Percentiles rank a stretch among this genome's conserved stretches.
phyloP scores from a whole-genome alignment of 2,113 vertebrate species.

The Perca schrenkii region DNA sequence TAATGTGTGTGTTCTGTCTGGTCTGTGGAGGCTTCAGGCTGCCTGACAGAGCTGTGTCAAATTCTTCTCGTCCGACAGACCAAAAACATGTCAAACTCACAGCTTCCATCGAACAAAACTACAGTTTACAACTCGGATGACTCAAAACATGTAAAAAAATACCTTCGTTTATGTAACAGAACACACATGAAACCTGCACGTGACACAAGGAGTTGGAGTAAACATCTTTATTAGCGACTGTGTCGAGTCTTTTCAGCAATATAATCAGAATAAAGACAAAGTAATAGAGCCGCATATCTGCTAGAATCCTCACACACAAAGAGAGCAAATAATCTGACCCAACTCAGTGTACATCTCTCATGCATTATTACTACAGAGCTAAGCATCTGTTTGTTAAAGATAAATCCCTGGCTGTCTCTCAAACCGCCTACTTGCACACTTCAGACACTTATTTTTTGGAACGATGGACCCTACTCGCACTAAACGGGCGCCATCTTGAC shows the following conservation, averaged over 20 bases:
- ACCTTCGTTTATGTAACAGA: background rate
- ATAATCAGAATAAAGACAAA: background rate
- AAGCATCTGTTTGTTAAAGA: background rate
- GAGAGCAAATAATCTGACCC: background rate
- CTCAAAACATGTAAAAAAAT: slow-evolving; percentile 18
- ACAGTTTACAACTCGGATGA: background rate
- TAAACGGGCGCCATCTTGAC: no score
- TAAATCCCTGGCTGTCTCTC: background rate
- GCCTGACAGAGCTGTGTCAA: slow-evolving; percentile 49
- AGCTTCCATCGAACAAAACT: background rate
- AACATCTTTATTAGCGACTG: slow-evolving; percentile 33
- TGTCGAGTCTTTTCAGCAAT: background rate
- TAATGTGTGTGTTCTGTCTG: slow-evolving; percentile 51
- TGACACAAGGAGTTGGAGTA: background rate
- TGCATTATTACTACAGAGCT: background rate
- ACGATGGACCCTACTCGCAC: no score
- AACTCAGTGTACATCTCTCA: background rate
- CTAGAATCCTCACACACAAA: background rate
- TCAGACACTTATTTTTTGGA: no score
- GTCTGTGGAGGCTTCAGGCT: slow-evolving; percentile 25
- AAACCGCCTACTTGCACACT: no score
- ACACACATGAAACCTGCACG: background rate
- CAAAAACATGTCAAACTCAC: slow-evolving; percentile 17
- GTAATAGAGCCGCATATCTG: background rate
- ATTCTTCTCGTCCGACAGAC: slow-evolving; percentile 56